phyloP scores from a whole-genome alignment of 1,140 invertebrate genomes.

The Medauroidea extradentata region DNA sequence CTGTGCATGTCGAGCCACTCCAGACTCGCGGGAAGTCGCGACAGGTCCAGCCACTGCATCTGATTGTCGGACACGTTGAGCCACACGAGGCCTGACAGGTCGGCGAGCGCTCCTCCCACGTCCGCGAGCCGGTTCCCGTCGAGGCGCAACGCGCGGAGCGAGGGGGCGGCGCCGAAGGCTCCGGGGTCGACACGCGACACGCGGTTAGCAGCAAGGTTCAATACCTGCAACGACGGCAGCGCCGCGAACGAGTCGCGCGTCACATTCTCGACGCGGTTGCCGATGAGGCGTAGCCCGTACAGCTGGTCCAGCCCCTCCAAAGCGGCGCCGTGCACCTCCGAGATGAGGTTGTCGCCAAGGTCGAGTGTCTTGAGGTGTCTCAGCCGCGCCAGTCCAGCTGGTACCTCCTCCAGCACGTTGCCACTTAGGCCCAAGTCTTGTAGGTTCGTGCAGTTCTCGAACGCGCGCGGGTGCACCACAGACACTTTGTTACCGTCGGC shows the following conservation, averaged over 20 bases:
- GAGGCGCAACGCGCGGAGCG: conserved; percentile 59
- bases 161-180: conserved; percentile 59
- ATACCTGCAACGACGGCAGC: conserved; percentile 57
- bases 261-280: conserved; percentile 62
- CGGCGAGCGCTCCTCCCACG: conserved; percentile 61
- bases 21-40: conserved; percentile 58
- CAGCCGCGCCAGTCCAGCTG: conserved; percentile 68
- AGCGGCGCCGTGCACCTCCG: conserved; percentile 53
- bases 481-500: conserved; percentile 70
- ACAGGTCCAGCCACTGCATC: conserved; percentile 62
- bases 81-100: conserved; percentile 60
- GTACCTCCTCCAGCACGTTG: conserved; percentile 75
- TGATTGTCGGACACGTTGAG: conserved; percentile 67
- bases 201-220: conserved; percentile 65
- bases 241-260: conserved; percentile 61
- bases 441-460: conserved; percentile 72
- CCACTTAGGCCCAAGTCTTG: conserved; percentile 82
- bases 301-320: conserved; percentile 56
- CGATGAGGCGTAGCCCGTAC: conserved; percentile 59
- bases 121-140: conserved; percentile 62
- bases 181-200: conserved; percentile 58
- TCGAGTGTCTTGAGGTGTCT: conserved; percentile 72
- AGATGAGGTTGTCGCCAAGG: conserved; percentile 78
- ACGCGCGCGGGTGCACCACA: conserved; percentile 63
- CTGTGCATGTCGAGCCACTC: conserved; percentile 67